Evolutionary conservation across 1,140 invertebrate genomes (phyloP), one percentile per base, ranked within the genome.

Genomic region (Drosophila suzukii): DNA sequence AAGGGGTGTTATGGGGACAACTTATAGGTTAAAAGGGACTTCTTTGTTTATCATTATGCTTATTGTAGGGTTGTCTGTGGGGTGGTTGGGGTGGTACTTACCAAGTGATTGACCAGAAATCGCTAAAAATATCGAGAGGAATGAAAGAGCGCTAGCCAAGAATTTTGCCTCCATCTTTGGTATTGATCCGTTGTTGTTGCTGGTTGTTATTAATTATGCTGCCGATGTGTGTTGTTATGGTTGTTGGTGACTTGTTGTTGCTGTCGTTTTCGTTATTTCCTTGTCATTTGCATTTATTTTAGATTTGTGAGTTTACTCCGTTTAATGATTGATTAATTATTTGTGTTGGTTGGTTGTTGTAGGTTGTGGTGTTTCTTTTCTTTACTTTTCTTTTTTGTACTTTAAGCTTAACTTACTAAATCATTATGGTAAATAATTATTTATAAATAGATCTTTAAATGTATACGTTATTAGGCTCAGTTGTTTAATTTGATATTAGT

Each of bases 81-180:
- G 43, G 6, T 47, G 13, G 8, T 47, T 47, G 0, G 46, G 70
- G 63, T 63, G 65, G 78, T 75, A 91, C 89, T 91, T 60, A 91
- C 89, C 89, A 89, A 77, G 56, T 89, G 88, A 84, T 91, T 91
- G 81, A 91, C 90, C 90, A 91, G 89, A 81, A 91, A 91, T 84
- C 86, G 90, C 90, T 91, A 91, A 91, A 91, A 91, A 91, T 91
- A 91, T 91, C 81, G 90, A 91, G 83, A 91, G 90, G 90, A 91
- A 91, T 91, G 90, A 91, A 91, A 91, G 71, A 80, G 91, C 83
- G 90, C 90, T 82, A 85, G 90, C 83, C 90, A 91, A 91, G 78
- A 91, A 89, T 91, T 91, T 91, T 77, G 90, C 90, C 90, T 91
- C 90, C 90, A 91, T 91, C 83, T 91, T 91, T 91, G 90, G 90